Conservation (phyloP, 2,888 invertebrate genomes). For the Napeogenes inachia region DNA sequence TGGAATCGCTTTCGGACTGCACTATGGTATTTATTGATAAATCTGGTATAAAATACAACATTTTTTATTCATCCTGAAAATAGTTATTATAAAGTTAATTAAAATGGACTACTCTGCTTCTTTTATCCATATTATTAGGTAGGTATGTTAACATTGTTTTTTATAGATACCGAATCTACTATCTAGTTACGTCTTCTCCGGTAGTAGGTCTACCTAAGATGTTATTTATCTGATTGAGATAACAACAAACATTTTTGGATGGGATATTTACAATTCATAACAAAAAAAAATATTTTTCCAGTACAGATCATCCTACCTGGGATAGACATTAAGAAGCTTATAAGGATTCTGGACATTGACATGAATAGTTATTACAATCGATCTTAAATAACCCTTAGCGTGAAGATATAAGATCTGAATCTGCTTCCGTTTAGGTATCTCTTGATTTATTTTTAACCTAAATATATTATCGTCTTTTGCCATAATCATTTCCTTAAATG, state of each 20-base stretch:
- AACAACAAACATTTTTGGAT: conserved; percentile 12
- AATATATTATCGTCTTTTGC: background rate
- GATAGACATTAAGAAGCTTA: conserved; percentile 52
- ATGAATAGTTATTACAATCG: background rate
- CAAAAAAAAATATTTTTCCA: conserved; percentile 17
- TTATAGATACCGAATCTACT: too few relatives aligned
- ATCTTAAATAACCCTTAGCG: background rate
- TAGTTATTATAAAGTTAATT: too few relatives aligned
- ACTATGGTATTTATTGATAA: too few relatives aligned
- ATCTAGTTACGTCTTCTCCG: too few relatives aligned
- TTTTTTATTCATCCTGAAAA: too few relatives aligned
- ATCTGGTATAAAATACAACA: too few relatives aligned
- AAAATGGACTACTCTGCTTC: too few relatives aligned
- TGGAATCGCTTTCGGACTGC: too few relatives aligned
- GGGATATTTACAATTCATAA: conserved; percentile 15
- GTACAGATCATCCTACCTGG: conserved; percentile 41
- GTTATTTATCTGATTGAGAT: too few relatives aligned
- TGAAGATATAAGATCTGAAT: background rate
- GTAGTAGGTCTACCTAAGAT: too few relatives aligned
- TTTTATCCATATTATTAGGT: too few relatives aligned
- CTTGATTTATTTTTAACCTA: background rate
- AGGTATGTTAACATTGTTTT: too few relatives aligned
- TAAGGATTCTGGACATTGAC: conserved; percentile 26
- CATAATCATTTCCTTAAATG: background rate
- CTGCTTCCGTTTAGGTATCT: background rate